phyloP scores from a whole-genome alignment of 37 sponge, comb jelly and placozoan species.

The Theonella swinhoei region DNA sequence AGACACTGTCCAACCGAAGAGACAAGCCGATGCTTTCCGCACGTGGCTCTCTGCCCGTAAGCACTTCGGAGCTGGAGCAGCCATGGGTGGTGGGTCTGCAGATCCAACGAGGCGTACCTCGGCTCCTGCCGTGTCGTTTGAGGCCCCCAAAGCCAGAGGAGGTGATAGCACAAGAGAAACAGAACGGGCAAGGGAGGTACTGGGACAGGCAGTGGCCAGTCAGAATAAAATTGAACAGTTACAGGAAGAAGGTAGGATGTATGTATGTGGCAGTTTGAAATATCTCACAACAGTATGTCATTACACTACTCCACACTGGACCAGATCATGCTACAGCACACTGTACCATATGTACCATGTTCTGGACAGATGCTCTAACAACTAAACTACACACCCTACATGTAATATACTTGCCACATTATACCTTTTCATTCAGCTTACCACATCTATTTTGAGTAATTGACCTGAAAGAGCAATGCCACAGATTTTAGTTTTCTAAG shows the following conservation, averaged over 20 bases:
- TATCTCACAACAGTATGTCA: no score
- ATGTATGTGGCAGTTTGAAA: no score
- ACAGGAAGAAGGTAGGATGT: slow-evolving; percentile 15
- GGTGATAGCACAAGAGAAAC: not conserved
- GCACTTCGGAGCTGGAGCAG: slow-evolving; percentile 47
- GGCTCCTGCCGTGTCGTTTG: not conserved
- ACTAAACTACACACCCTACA: no score
- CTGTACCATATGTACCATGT: no score
- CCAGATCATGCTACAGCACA: no score
- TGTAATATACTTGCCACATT: no score
- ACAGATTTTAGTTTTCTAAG: no score
- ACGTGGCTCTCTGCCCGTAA: slow-evolving; percentile 60
- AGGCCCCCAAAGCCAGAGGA: not conserved
- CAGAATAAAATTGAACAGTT: slow-evolving; percentile 29
- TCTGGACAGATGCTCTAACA: no score
- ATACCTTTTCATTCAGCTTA: no score
- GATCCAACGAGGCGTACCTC: not conserved
- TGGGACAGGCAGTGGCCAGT: slow-evolving; percentile 62
- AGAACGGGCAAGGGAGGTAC: slow-evolving; percentile 55
- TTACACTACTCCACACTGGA: no score
- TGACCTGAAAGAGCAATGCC: no score
- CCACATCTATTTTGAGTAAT: no score
- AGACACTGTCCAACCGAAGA: slow-evolving; percentile 13
- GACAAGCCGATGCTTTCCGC: slow-evolving; percentile 56
- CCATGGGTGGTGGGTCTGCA: not conserved